These are phyloP conservation scores for Illadopsis cleaveri DNA, from an alignment of 2,113 vertebrate species.

Conservation along the genomic window DNA sequence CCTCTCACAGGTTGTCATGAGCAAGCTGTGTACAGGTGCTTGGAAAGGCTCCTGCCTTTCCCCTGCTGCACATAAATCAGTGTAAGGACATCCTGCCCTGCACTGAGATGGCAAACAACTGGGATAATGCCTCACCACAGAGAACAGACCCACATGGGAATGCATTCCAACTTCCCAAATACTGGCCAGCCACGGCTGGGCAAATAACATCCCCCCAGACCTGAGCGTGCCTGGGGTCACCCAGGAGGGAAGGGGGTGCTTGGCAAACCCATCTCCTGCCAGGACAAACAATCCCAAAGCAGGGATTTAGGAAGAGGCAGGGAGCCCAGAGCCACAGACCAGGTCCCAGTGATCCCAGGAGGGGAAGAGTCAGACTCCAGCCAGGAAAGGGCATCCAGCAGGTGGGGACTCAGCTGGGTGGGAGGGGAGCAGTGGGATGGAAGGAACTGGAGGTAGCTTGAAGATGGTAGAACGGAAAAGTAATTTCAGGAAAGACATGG, in stretches of 20 bases:
- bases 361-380: neutral
- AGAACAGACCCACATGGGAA: neutral
- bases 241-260: no score
- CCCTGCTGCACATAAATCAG: neutral
- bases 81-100: neutral
- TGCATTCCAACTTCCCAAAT: neutral
- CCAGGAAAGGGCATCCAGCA: neutral
- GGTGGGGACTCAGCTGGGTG: neutral
- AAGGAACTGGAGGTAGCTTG: neutral
- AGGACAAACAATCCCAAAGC: neutral
- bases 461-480: neutral
- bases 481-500: neutral
- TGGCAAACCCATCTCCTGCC: neutral
- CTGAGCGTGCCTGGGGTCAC: neutral
- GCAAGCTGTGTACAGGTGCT: neutral
- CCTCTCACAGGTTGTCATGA: neutral
- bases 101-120: neutral
- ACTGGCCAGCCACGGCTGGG: accelerated
- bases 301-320: accelerated
- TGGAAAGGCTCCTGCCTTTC: neutral
- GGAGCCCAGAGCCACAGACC: neutral
- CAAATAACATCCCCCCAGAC: neutral
- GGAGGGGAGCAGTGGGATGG: neutral
- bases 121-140: neutral
- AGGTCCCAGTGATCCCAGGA: neutral